Base-by-base conservation (phyloP, 2,797 vertebrate genomes). In the Halcyon chelicuti region DNA sequence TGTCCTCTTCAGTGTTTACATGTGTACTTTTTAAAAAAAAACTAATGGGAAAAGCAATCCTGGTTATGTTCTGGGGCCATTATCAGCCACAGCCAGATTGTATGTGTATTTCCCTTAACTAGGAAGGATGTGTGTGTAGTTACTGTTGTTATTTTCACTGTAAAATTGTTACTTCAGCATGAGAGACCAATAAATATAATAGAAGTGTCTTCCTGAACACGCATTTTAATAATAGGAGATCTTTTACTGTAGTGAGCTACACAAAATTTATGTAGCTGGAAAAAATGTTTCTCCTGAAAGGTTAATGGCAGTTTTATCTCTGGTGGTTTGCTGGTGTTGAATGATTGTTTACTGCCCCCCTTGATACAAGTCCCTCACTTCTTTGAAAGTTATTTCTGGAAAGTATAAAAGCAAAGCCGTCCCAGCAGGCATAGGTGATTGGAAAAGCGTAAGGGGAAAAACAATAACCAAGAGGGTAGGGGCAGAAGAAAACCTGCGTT, bases 301-400 rank as follows among this genome's bases (percentile, higher is more conserved):
- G 26, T 29, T 86, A 76, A 58, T 77, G 23, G 31, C 22, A 86
- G 2, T 74, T 80, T 62, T 80, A 58, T 35, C 17, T 83, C 14
- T 3, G 40, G 4, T 75, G 10, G 76, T 51, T 44, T 46, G 10
- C 19, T 71, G 18, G 28, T 68, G 35, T 19, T 0, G 0, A 39
- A 42, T 61, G 4, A 35, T 71, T 66, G 8, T 47, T 71, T 58
- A 79, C 19, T 49, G 47, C 6, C 2, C 10, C 18, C 10, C 18
- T 74, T 80, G 26, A n/a, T 74, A 60, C 4, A 60, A 42, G 5
- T 10, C 2, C 33, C 12, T 88, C 2, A 3, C 17, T 78, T 73
- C 12, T 81, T 91, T 74, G 29, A 66, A 92, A 77, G 15, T 49
- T 81, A 51, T 3, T 14, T 89, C 26, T 71, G 52, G 44, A 84